Conservation (phyloP, 2,888 invertebrate species). For the Cyrtodaria siliqua region DNA sequence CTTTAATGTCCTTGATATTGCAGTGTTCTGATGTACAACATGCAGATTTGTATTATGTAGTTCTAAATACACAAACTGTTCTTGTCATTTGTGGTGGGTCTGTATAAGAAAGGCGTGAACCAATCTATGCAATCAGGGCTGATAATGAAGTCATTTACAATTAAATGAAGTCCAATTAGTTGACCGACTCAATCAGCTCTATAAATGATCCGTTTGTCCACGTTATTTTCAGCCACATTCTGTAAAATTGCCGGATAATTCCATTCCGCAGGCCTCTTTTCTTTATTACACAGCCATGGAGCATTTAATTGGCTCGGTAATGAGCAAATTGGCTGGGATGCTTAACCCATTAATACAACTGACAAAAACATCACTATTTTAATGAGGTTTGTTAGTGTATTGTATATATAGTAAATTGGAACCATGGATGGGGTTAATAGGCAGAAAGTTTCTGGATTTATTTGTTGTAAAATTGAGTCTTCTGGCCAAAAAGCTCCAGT, state of each 20-base stretch:
- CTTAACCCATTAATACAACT: slow-evolving; percentile 31
- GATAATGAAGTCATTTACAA: slow-evolving; percentile 31
- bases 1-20: too few species aligned
- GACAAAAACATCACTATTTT: slow-evolving; percentile 33
- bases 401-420: slow-evolving; percentile 35
- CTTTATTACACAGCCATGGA: not conserved
- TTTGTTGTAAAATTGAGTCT: too few species aligned
- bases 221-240: slow-evolving; percentile 23
- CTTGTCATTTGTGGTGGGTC: too few species aligned
- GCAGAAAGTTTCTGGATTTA: too few species aligned
- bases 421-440: slow-evolving; percentile 26
- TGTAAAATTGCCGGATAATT: too few species aligned
- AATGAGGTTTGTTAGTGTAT: slow-evolving; percentile 7
- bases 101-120: not conserved
- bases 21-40: too few species aligned
- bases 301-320: slow-evolving; percentile 24
- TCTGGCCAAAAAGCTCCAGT: too few species aligned
- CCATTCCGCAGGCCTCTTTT: not conserved
- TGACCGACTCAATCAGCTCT: slow-evolving; percentile 29
- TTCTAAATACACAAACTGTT: too few species aligned
- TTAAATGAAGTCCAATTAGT: slow-evolving; percentile 27
- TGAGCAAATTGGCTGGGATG: slow-evolving; percentile 37
- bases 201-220: slow-evolving; percentile 36
- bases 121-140: not conserved
- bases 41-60: too few species aligned